Percentiles rank a stretch among this genome's conserved stretches.
These are phyloP conservation scores for Antechinus stuartii DNA, from an alignment of 2,113 vertebrate genomes.

Conservation along the genomic window DNA sequence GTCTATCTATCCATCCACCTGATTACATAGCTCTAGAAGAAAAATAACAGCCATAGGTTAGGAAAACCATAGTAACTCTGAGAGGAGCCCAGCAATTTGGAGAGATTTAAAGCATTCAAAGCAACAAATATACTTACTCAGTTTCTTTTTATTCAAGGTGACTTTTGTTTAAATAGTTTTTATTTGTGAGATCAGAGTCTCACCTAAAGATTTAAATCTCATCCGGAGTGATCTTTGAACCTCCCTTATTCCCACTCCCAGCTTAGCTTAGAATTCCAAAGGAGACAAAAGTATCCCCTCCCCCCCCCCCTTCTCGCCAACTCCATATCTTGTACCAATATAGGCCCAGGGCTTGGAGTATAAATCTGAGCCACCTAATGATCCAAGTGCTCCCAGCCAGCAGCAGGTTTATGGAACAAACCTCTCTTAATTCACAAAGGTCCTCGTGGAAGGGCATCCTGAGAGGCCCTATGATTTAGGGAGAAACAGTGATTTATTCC, in stretches of 20 bases:
- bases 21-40: background rate
- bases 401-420: background rate
- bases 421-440: background rate
- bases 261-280: background rate
- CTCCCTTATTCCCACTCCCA: background rate
- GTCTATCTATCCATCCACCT: background rate
- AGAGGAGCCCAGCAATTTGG: background rate
- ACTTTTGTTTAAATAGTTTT: background rate
- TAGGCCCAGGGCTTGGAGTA: background rate
- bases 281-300: background rate
- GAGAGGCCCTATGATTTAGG: background rate
- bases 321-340: background rate
- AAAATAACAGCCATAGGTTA: background rate
- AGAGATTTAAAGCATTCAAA: background rate
- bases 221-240: conserved; percentile 10
- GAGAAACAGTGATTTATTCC: background rate
- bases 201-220: background rate
- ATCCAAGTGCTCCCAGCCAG: background rate
- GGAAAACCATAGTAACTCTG: background rate
- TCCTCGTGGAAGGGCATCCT: background rate
- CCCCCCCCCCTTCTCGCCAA: too few species aligned
- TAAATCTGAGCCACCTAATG: background rate
- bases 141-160: background rate
- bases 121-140: background rate
- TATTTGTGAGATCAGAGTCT: background rate